Conservation (phyloP, 2,888 invertebrate genomes). For the Parasteatoda lunata region DNA sequence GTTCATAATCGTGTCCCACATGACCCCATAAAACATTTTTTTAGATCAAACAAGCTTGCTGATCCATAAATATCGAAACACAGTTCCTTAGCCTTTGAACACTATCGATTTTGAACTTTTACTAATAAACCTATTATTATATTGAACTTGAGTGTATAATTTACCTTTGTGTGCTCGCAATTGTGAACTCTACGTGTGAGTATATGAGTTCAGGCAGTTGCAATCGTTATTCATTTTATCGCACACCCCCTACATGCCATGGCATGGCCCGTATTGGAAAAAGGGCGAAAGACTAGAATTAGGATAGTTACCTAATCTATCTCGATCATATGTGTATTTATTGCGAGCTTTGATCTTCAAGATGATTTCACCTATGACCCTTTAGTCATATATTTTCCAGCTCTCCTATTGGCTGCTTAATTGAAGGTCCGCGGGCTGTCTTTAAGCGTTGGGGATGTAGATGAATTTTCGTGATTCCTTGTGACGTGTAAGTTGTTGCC, state of each 20-base stretch:
- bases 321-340: slow-evolving; percentile 59
- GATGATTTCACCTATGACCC: slow-evolving; percentile 42
- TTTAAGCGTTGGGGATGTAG: slow-evolving; percentile 47
- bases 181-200: too few species aligned
- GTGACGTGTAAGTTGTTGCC: slow-evolving; percentile 14
- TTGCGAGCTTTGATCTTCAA: slow-evolving; percentile 28
- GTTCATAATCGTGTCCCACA: too few species aligned
- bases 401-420: slow-evolving; percentile 30
- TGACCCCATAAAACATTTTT: too few species aligned
- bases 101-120: too few species aligned
- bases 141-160: too few species aligned
- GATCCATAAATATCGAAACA: too few species aligned
- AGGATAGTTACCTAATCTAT: slow-evolving; percentile 45
- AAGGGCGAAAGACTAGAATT: slow-evolving; percentile 31
- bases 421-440: slow-evolving; percentile 21
- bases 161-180: too few species aligned
- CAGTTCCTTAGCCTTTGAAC: too few species aligned
- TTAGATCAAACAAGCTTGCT: too few species aligned
- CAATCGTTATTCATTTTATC: slow-evolving; percentile 20
- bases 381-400: slow-evolving; percentile 39
- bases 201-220: slow-evolving; percentile 7
- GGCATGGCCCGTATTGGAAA: slow-evolving; percentile 17
- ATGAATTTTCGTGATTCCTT: slow-evolving; percentile 34
- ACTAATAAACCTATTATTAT: too few species aligned
- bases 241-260: slow-evolving; percentile 18